Base-by-base conservation (phyloP, 1,140 invertebrate genomes). In the Drosophila quadrilineata region DNA sequence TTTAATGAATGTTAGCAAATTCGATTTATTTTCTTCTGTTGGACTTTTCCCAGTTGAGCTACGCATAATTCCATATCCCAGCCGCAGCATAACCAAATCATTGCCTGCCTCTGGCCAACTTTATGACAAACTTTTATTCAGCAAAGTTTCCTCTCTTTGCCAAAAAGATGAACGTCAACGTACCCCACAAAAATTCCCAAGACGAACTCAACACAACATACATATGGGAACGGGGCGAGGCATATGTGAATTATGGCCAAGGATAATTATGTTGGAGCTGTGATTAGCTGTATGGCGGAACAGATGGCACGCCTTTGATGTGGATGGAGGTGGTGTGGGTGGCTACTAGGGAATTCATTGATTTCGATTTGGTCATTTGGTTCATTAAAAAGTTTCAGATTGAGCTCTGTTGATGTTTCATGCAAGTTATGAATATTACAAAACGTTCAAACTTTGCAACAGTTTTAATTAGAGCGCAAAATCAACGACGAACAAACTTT, bases 381-480 rank as follows among this genome's bases (percentile, higher is more conserved):
- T 84, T 80, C 76, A 76, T 82, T 82, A 84, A 77, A 82, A 82
- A 84, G 63, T 82, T 82, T 84, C 21, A 29, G 49, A 33, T 54
- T 43, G 48, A 33, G 54, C 49, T 53, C 16, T 73, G 77, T 84
- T 77, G 75, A 74, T 77, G 59, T 77, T 77, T 56, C 54, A 60
- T 70, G 59, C 48, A 60, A 79, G 75, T 69, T 80, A 76, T 80
- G 76, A 84, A 76, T 82, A 80, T 69, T 69, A 40, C 77, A 54
- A 57, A 53, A 50, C 52, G 31, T 62, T 38, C 22, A 68, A 75
- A 82, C 57, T 80, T 79, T 57, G 38, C 57, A 46, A 59, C 77
- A 84, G 68, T 84, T 82, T 82, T 82, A 82, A 82, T 82, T 82
- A 82, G 77, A 75, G 73, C 73, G 45, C 56, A 84, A 84, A 75